Evolutionary conservation across 2,888 invertebrate genomes (phyloP).

Genomic region (Andrena bicolor): DNA sequence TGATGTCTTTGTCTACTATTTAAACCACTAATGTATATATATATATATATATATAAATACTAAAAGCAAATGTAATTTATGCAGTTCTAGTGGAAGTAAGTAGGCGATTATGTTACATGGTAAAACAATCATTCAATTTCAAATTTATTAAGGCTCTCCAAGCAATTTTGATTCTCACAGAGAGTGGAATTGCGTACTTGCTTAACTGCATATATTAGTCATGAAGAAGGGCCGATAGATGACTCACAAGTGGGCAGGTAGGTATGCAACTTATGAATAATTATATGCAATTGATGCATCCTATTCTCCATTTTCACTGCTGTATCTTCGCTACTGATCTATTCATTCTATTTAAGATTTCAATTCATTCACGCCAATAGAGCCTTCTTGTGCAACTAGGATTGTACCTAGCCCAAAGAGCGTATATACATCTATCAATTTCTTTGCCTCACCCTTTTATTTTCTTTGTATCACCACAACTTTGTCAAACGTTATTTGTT

Average conservation of each 20-base stretch:
- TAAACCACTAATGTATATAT: too few relatives aligned
- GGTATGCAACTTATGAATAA: conserved; percentile 65
- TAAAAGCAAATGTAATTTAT: too few relatives aligned
- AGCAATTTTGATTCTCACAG: neutral
- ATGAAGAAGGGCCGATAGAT: conserved; percentile 55
- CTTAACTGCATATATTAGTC: conserved; percentile 36
- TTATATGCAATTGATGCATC: conserved; percentile 51
- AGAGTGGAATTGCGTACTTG: conserved; percentile 10
- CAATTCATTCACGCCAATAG: conserved; percentile 12
- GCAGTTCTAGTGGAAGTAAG: neutral
- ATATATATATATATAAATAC: too few relatives aligned
- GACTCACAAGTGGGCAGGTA: conserved; percentile 61
- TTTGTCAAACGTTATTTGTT: too few relatives aligned
- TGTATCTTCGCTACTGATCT: conserved; percentile 30
- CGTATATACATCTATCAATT: neutral
- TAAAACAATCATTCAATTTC: neutral
- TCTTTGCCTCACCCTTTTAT: neutral
- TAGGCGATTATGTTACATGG: neutral
- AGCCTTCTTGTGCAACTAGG: conserved; percentile 29
- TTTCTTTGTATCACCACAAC: too few relatives aligned
- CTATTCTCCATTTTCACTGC: conserved; percentile 46
- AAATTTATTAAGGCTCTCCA: neutral
- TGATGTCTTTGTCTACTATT: too few relatives aligned
- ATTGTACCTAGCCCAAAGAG: neutral
- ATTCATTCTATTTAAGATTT: neutral